Evolutionary conservation across 2,888 invertebrate species (phyloP).

Genomic region (Parochlus steinenii): DNA sequence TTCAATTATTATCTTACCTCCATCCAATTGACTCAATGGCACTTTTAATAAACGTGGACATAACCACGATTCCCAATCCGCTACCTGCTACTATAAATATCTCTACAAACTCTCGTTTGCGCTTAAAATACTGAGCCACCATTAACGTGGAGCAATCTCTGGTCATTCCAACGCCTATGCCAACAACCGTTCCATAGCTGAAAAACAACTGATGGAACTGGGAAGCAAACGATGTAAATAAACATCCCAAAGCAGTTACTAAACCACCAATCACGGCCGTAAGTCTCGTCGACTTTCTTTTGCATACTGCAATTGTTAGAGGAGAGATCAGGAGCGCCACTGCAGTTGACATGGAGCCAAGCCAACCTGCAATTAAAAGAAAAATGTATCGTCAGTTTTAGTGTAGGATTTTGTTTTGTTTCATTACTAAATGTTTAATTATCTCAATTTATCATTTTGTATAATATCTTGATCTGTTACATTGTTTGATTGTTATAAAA

Average conservation of each 20-base stretch:
- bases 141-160: slow-evolving; percentile 74
- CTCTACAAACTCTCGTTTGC: slow-evolving; percentile 69
- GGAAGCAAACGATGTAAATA: slow-evolving; percentile 78
- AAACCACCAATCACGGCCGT: slow-evolving; percentile 78
- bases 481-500: background rate
- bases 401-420: background rate
- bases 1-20: slow-evolving; percentile 13
- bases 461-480: background rate
- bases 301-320: slow-evolving; percentile 67
- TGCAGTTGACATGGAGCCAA: slow-evolving; percentile 63
- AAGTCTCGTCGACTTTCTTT: slow-evolving; percentile 71
- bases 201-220: slow-evolving; percentile 81
- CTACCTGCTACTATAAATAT: slow-evolving; percentile 76
- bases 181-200: slow-evolving; percentile 58
- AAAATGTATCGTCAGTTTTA: slow-evolving; percentile 6
- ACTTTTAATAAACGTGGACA: slow-evolving; percentile 66
- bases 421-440: no score
- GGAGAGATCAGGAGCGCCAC: slow-evolving; percentile 67
- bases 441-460: background rate
- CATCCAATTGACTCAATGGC: slow-evolving; percentile 32
- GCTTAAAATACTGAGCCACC: slow-evolving; percentile 82
- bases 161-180: slow-evolving; percentile 71
- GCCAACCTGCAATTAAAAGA: slow-evolving; percentile 50
- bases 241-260: slow-evolving; percentile 68
- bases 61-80: slow-evolving; percentile 67